phyloP scores from a whole-genome alignment of 35 echinoderm and acorn worm genomes.

The Apostichopus parvimensis region DNA sequence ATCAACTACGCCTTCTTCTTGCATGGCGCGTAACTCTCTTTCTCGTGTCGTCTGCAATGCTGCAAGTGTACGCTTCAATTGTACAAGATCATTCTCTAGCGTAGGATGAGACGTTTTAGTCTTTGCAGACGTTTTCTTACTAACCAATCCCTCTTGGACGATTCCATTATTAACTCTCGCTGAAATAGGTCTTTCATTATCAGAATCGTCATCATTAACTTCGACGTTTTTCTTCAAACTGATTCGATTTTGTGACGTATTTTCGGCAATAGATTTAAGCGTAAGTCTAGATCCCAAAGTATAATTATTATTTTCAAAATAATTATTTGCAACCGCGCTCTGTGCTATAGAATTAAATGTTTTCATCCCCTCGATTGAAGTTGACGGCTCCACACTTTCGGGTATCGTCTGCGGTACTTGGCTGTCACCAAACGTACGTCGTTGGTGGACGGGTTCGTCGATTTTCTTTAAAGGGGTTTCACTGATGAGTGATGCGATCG shows the following conservation, averaged over 20 bases:
- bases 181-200: constrained; percentile 42
- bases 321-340: neutral
- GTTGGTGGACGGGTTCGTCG: neutral
- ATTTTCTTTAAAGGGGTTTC: neutral
- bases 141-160: constrained; percentile 10
- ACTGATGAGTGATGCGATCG: neutral
- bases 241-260: neutral
- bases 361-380: neutral
- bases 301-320: neutral
- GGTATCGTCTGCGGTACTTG: neutral
- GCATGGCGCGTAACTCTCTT: constrained; percentile 57
- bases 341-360: neutral
- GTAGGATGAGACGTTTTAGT: constrained; percentile 26
- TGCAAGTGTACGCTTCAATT: constrained; percentile 59
- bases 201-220: constrained; percentile 60
- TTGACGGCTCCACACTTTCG: neutral
- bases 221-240: constrained; percentile 53
- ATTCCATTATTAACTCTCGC: constrained; percentile 1
- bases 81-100: constrained; percentile 44
- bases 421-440: neutral
- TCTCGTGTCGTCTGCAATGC: constrained; percentile 55
- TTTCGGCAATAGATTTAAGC: neutral
- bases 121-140: neutral
- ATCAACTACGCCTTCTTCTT: constrained; percentile 60
- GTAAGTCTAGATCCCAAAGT: neutral